Evolutionary conservation across 2,797 vertebrate species (phyloP), one percentile per base, ranked within the genome.

Genomic region (Phyllotis vaccarum): DNA sequence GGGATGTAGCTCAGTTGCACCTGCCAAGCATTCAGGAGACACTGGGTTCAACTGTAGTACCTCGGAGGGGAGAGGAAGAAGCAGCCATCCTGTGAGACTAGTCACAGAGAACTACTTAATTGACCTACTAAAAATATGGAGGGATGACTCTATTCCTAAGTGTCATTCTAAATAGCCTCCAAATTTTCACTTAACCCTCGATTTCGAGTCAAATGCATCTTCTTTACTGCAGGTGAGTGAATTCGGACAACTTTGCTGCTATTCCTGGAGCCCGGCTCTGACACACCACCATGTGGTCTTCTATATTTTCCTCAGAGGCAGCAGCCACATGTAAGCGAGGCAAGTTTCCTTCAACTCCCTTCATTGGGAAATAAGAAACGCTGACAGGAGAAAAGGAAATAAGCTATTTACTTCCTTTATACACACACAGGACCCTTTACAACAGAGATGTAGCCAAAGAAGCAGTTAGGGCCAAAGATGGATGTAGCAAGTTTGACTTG

Each of bases 181-280:
- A 29, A 8, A n/a, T 80, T 76, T 21, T 43, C 14, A 27, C 6
- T 87, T 64, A 43, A n/a, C 72, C 86, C 40, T 31, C 9, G 19
- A 68, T 24, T 66, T 88, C 58, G 88, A 43, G 60, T 6, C 37
- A n/a, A 14, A 60, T 56, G 43, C 52, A 1, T 14, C 29, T n/a
- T 91, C 27, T 46, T 78, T 10, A 5, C 10, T 2, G 37, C 34
- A 86, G 43, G n/a, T 10, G 27, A 89, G 68, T 54, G 31, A 40
- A 24, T 49, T 24, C 27, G 56, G 43, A 60, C 2, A 14, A 7
- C 29, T 2, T 3, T 31, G 0, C 27, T 3, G 13, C 0, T 2
- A 37, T 80, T 52, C 24, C 56, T 46, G 40, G 24, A 31, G 37
- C 21, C 90, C n/a, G 37, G 40, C 16, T 58, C 7, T 75, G 43